phyloP scores from a whole-genome alignment of 2,797 vertebrate genomes.

The Mus caroli region DNA sequence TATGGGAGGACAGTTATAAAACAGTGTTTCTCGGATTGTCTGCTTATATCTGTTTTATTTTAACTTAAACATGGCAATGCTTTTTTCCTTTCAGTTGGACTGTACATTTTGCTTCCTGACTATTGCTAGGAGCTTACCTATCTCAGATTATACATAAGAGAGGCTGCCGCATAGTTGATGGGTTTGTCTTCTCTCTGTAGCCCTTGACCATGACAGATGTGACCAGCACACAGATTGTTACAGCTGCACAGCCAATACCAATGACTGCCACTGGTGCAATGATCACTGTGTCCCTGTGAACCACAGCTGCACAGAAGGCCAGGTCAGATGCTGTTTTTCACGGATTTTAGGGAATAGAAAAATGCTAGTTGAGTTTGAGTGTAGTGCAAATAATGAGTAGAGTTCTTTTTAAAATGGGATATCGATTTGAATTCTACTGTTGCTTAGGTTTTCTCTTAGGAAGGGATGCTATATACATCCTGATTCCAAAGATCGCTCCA shows the following conservation, averaged over 20 bases:
- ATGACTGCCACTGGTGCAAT: constrained; percentile 97
- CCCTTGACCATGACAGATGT: constrained; percentile 94
- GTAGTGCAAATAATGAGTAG: background rate
- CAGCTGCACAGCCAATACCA: constrained; percentile 98
- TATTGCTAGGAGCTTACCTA: background rate
- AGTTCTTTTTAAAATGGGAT: constrained; percentile 48
- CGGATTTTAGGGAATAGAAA: constrained; percentile 38
- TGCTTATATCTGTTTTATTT: constrained; percentile 52
- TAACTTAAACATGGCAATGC: background rate
- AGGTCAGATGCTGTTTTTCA: constrained; percentile 84
- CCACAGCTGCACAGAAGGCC: constrained; percentile 94
- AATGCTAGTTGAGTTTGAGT: background rate
- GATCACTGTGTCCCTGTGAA: constrained; percentile 93
- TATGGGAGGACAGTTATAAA: background rate
- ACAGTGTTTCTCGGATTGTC: background rate
- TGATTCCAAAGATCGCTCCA: background rate
- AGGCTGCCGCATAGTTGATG: constrained; percentile 39
- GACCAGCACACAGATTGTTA: constrained; percentile 98
- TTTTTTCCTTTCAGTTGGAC: constrained; percentile 62
- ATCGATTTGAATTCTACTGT: constrained; percentile 44
- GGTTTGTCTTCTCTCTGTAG: constrained; percentile 86
- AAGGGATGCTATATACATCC: background rate
- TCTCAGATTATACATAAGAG: constrained; percentile 12
- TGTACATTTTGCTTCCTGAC: constrained; percentile 32
- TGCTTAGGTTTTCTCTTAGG: constrained; percentile 29